phyloP scores from a whole-genome alignment of 23 tunicate species.

The Styela clava region DNA sequence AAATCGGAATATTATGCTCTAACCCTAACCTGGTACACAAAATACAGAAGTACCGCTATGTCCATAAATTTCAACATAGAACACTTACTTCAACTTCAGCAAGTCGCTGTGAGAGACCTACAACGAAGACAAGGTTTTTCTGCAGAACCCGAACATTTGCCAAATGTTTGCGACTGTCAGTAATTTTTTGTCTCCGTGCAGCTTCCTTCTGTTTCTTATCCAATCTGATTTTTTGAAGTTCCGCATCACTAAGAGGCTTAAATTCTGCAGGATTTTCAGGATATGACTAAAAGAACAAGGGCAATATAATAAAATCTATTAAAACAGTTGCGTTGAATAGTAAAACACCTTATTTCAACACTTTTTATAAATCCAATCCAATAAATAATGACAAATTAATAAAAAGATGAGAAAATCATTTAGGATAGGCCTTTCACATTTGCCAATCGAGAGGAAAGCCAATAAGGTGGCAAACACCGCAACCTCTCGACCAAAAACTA shows the following conservation, averaged over 20 bases:
- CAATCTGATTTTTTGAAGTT: constrained; percentile 72
- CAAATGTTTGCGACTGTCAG: constrained; percentile 81
- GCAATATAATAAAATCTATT: background rate
- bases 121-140: constrained; percentile 95
- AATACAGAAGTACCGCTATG: no score
- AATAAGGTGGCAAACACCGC: no score
- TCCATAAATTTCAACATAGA: no score
- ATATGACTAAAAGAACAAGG: constrained; percentile 47
- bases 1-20: no score
- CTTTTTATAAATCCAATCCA: background rate
- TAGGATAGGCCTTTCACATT: no score
- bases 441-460: no score
- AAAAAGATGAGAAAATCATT: no score
- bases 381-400: no score
- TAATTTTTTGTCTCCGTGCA: constrained; percentile 75
- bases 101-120: constrained; percentile 83
- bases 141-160: constrained; percentile 92
- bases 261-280: constrained; percentile 91
- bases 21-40: no score
- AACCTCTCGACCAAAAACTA: no score
- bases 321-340: no score
- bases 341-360: background rate
- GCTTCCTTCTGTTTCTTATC: constrained; percentile 79
- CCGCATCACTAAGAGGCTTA: constrained; percentile 69
- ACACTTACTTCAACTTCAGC: constrained; percentile 77